These are phyloP conservation scores for Taxidea taxus DNA, from an alignment of 2,113 vertebrate species.

Conservation along the genomic window DNA sequence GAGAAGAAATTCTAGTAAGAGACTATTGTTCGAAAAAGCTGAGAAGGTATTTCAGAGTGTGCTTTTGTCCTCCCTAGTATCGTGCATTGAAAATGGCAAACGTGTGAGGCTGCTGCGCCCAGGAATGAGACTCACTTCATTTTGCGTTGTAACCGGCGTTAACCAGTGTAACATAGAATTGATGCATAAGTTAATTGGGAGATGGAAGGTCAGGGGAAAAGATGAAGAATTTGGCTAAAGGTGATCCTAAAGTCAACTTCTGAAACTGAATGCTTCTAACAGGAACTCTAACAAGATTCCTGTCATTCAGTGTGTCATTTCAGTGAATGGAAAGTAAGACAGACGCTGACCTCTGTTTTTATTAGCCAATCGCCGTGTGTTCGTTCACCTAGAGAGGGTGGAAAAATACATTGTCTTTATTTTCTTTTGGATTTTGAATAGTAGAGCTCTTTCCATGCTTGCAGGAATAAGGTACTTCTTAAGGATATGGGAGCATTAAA, in stretches of 20 bases:
- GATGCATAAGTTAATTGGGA: neutral
- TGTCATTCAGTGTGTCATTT: neutral
- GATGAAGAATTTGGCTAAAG: neutral
- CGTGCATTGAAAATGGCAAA: neutral
- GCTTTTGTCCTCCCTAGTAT: slow-evolving; percentile 43
- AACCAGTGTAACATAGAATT: neutral
- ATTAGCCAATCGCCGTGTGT: neutral
- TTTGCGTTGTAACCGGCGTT: neutral
- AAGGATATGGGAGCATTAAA: neutral
- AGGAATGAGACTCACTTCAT: neutral
- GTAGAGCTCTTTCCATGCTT: neutral
- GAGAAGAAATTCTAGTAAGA: neutral
- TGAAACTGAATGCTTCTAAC: neutral
- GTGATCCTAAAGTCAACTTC: slow-evolving; percentile 10
- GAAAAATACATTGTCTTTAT: neutral
- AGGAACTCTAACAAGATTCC: neutral
- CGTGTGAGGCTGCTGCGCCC: neutral
- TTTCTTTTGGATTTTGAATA: neutral
- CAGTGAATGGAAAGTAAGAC: slow-evolving; percentile 13
- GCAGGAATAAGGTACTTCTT: neutral
- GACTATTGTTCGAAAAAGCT: neutral
- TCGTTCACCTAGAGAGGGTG: neutral
- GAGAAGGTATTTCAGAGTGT: neutral
- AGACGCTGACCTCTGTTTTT: slow-evolving; percentile 26
- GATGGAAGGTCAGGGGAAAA: neutral